A percentile compares a stretch with the other conserved stretches of the same genome.
Conservation (phyloP, 2,888 invertebrate genomes). For the Hirtodrosophila cameraria region DNA sequence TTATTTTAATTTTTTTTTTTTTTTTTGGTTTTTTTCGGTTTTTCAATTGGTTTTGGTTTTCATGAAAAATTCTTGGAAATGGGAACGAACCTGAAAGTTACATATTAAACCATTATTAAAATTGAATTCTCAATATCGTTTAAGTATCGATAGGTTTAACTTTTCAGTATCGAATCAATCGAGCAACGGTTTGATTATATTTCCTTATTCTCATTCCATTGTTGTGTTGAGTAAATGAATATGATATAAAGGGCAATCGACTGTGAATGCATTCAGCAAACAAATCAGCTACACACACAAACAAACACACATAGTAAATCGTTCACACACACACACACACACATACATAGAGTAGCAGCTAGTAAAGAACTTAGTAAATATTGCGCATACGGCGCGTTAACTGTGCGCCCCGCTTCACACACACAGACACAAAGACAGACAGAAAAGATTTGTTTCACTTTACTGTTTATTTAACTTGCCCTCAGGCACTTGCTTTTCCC, state of each 20-base stretch:
- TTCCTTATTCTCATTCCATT: neutral
- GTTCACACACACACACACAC: neutral
- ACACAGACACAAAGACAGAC: conserved; percentile 1
- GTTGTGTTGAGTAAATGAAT: conserved; percentile 12
- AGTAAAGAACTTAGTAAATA: conserved; percentile 14
- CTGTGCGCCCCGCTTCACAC: neutral
- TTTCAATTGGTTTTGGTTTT: no score
- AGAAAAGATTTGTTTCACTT: conserved; percentile 53
- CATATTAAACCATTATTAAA: no score
- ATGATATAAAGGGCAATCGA: conserved; percentile 35
- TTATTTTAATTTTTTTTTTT: no score
- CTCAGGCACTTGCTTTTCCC: no score
- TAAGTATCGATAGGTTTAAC: no score
- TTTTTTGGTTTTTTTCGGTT: no score
- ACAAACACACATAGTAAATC: neutral
- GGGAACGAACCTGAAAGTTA: neutral
- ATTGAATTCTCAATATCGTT: no score
- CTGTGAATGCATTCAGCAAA: conserved; percentile 23
- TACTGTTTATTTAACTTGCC: conserved; percentile 8
- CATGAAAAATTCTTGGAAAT: no score
- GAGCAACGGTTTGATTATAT: no score
- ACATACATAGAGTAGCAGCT: neutral
- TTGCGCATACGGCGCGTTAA: conserved; percentile 51
- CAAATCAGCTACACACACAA: conserved; percentile 11
- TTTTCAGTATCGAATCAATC: no score